phyloP scores from a whole-genome alignment of 2,888 invertebrate genomes.

The Lathronympha strigana region DNA sequence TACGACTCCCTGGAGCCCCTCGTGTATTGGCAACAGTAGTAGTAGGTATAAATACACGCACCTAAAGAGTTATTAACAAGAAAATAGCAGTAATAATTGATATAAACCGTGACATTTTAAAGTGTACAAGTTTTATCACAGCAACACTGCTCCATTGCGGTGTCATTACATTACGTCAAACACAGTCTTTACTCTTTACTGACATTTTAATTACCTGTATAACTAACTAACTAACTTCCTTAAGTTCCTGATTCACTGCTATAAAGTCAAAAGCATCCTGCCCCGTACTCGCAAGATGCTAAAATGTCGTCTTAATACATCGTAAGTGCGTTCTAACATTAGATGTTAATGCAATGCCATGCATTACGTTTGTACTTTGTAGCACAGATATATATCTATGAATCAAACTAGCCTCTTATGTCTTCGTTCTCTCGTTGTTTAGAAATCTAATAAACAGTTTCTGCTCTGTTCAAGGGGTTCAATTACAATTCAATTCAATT shows the following conservation, averaged over 20 bases:
- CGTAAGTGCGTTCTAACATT: constrained; percentile 29
- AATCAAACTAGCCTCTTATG: neutral
- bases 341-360: constrained; percentile 36
- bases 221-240: neutral
- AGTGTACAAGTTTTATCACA: constrained; percentile 6
- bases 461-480: too few relatives aligned
- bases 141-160: constrained; percentile 23
- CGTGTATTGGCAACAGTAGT: too few relatives aligned
- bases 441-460: too few relatives aligned
- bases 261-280: constrained; percentile 12
- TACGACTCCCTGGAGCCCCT: too few relatives aligned
- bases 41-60: too few relatives aligned
- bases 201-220: constrained; percentile 8
- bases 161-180: constrained; percentile 21
- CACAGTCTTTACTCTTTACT: constrained; percentile 19
- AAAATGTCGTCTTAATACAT: constrained; percentile 29
- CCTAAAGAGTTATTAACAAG: neutral
- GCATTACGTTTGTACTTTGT: constrained; percentile 29
- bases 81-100: neutral
- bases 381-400: neutral
- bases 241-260: constrained; percentile 5
- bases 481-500: too few relatives aligned
- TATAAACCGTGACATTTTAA: constrained; percentile 10
- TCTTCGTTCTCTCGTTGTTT: too few relatives aligned
- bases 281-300: neutral